These are phyloP conservation scores for Acropternis orthonyx DNA, from an alignment of 2,797 vertebrate genomes.

Conservation along the genomic window DNA sequence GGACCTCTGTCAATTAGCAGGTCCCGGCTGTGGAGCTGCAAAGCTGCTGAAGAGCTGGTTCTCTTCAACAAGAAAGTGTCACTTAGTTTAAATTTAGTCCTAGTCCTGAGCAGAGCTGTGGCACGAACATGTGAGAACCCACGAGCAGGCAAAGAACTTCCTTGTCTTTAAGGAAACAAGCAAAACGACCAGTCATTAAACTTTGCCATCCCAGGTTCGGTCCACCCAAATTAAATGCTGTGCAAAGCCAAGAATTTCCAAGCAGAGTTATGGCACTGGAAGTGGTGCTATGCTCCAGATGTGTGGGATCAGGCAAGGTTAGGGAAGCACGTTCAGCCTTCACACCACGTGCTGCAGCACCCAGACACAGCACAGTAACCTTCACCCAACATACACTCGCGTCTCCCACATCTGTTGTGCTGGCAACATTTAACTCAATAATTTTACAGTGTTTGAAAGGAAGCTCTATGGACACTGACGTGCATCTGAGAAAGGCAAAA, in stretches of 20 bases:
- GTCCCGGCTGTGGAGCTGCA: background rate
- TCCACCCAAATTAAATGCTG: background rate
- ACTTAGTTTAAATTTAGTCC: background rate
- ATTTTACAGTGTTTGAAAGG: slow-evolving; percentile 30
- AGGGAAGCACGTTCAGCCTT: background rate
- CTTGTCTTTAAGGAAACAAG: background rate
- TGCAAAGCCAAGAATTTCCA: background rate
- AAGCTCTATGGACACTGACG: slow-evolving; percentile 48
- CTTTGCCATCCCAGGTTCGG: background rate
- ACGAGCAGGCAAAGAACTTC: background rate
- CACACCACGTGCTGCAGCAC: background rate
- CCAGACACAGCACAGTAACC: background rate
- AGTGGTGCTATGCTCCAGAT: background rate
- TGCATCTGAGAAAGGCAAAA: slow-evolving; percentile 23
- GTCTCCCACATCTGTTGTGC: background rate
- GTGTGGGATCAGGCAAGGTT: background rate
- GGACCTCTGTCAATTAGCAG: background rate
- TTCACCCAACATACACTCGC: background rate
- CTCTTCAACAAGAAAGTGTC: background rate
- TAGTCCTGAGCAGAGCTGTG: background rate
- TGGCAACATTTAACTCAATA: slow-evolving; percentile 52
- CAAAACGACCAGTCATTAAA: background rate
- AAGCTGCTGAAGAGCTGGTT: background rate
- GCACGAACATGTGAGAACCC: background rate
- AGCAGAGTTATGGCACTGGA: background rate